A percentile compares a stretch with the other conserved stretches of the same genome.
phyloP scores from a whole-genome alignment of 2,888 invertebrate genomes.

The Chalcosyrphus nemorum region DNA sequence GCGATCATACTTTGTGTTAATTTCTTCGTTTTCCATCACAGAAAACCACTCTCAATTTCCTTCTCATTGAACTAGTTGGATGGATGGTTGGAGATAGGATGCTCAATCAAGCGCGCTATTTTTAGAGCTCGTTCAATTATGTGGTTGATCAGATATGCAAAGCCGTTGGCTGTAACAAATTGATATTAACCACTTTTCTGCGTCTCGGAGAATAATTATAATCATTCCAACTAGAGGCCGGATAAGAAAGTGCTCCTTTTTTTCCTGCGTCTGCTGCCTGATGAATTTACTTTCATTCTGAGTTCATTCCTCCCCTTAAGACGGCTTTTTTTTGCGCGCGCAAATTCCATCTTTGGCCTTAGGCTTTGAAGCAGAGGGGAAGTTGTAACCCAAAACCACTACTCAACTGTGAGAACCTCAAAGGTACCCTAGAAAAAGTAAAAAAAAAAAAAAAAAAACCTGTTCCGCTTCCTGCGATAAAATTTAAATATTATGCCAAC shows the following conservation, averaged over 20 bases:
- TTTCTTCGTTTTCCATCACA: background rate
- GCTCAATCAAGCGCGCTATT: constrained; percentile 20
- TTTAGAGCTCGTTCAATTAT: constrained; percentile 33
- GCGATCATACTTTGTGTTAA: background rate
- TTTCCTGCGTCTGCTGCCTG: background rate
- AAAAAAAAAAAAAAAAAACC: constrained; percentile 1
- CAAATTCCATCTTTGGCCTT: background rate
- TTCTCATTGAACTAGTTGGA: background rate
- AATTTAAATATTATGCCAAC: constrained; percentile 11
- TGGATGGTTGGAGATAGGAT: no score
- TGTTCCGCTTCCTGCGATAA: background rate
- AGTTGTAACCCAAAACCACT: background rate
- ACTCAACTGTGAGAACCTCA: background rate
- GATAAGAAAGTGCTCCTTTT: constrained; percentile 47
- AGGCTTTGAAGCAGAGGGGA: constrained; percentile 1
- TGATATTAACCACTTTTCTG: constrained; percentile 5
- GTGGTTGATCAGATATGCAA: background rate
- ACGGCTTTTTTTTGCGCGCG: background rate
- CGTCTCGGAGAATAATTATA: constrained; percentile 8
- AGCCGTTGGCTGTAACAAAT: constrained; percentile 27
- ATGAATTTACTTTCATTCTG: constrained; percentile 43
- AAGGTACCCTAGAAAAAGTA: constrained; percentile 1
- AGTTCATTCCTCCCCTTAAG: constrained; percentile 8
- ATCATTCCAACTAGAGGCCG: constrained; percentile 8
- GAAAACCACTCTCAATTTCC: constrained; percentile 45